A percentile compares a stretch with the other conserved stretches of the same genome.
Evolutionary conservation across 2,113 vertebrate species (phyloP).

Genomic region (Diphyllodes magnificus): DNA sequence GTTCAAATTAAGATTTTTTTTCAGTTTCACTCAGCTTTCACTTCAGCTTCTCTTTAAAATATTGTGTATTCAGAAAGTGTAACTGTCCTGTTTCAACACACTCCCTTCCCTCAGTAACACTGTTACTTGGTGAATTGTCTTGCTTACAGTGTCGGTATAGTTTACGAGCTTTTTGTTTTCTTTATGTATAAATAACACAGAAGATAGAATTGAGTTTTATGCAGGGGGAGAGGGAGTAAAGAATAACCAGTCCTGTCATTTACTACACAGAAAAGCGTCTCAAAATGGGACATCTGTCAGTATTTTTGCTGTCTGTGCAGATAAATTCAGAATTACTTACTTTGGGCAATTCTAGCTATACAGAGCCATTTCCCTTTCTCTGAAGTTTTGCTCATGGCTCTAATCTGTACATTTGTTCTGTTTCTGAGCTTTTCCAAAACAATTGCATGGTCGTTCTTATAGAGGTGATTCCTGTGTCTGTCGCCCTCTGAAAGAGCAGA

Average conservation of each 20-base stretch:
- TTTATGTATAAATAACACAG: neutral
- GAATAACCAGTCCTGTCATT: neutral
- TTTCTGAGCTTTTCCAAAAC: neutral
- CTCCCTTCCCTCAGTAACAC: neutral
- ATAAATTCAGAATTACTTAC: neutral
- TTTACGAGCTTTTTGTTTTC: neutral
- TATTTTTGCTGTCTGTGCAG: neutral
- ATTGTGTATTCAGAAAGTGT: neutral
- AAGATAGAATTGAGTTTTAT: neutral
- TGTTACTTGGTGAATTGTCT: neutral
- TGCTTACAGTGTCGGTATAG: neutral
- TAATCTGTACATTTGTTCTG: neutral
- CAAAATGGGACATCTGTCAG: neutral
- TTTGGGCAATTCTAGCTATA: neutral
- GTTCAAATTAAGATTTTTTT: neutral
- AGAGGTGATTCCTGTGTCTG: neutral
- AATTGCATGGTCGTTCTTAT: neutral
- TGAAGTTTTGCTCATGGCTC: neutral
- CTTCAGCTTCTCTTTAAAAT: neutral
- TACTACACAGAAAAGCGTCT: neutral
- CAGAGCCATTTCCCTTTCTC: neutral
- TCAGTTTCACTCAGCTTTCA: neutral
- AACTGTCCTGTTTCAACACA: neutral
- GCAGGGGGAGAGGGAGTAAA: neutral
- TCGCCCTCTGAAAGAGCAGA: neutral